phyloP scores from a whole-genome alignment of 2,888 invertebrate species.

The Leptodirus hochenwartii region DNA sequence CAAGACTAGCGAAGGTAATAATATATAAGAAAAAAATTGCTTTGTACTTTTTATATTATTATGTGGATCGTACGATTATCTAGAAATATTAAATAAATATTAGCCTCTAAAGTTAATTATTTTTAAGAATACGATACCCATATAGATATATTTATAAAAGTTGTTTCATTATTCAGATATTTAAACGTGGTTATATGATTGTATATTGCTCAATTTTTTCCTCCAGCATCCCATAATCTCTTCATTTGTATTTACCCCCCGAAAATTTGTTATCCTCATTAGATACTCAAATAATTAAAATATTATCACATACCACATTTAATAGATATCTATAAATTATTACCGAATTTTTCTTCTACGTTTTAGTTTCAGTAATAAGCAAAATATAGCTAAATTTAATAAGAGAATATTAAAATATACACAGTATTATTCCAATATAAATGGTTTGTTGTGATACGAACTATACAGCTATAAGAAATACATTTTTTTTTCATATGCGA shows the following conservation, averaged over 20 bases:
- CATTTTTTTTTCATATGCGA: constrained; percentile 25
- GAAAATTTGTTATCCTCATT: no score
- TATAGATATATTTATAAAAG: constrained; percentile 1
- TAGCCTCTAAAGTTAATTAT: constrained; percentile 25
- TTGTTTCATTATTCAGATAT: constrained; percentile 8
- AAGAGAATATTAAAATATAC: constrained; percentile 8
- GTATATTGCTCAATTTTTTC: constrained; percentile 27
- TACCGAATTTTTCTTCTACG: no score
- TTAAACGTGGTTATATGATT: constrained; percentile 21
- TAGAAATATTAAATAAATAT: no score
- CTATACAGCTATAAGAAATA: constrained; percentile 12
- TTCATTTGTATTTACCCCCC: constrained; percentile 4
- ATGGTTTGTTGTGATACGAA: constrained; percentile 24
- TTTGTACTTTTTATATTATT: constrained; percentile 30
- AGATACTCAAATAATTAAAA: no score
- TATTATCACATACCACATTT: no score
- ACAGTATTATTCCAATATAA: constrained; percentile 14
- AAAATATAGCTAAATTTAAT: constrained; percentile 7
- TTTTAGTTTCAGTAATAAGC: no score
- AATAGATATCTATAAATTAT: no score
- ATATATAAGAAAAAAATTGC: constrained; percentile 20
- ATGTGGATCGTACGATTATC: constrained; percentile 18
- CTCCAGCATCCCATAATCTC: constrained; percentile 7
- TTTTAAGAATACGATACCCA: constrained; percentile 23
- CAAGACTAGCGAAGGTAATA: constrained; percentile 9